A percentile compares a stretch with the other conserved stretches of the same genome.
phyloP scores from a whole-genome alignment of 2,113 vertebrate species.

The Seriola quinqueradiata region DNA sequence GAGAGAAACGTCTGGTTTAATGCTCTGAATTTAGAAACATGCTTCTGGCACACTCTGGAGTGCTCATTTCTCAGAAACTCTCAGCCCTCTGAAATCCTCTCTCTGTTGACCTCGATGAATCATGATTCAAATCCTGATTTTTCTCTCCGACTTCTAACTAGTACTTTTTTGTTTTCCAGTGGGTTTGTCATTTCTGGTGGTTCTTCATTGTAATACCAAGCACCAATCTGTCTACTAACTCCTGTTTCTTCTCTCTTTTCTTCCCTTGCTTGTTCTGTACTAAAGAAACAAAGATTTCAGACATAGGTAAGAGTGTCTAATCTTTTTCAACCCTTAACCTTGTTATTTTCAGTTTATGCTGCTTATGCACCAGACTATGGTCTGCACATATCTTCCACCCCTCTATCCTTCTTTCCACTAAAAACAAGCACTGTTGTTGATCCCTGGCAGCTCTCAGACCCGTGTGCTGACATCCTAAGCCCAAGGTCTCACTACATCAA shows the following conservation, averaged over 20 bases:
- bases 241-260: constrained; percentile 58
- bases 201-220: constrained; percentile 4
- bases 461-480: background rate
- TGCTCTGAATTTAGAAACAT: constrained; percentile 13
- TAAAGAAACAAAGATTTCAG: constrained; percentile 99
- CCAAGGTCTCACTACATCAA: background rate
- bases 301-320: constrained; percentile 96
- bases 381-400: background rate
- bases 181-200: background rate
- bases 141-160: background rate
- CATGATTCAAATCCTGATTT: background rate
- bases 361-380: background rate
- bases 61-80: constrained; percentile 17
- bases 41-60: background rate
- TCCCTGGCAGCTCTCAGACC: background rate
- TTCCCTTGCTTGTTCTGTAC: constrained; percentile 84
- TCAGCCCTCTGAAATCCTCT: constrained; percentile 17
- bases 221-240: constrained; percentile 52
- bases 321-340: constrained; percentile 22
- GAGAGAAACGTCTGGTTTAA: background rate
- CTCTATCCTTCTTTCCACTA: background rate
- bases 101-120: constrained; percentile 10
- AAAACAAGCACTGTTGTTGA: constrained; percentile 2
- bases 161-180: background rate
- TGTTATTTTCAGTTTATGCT: constrained; percentile 16